phyloP scores from a whole-genome alignment of 1,140 invertebrate species.

The Zaprionus gabonicus region DNA sequence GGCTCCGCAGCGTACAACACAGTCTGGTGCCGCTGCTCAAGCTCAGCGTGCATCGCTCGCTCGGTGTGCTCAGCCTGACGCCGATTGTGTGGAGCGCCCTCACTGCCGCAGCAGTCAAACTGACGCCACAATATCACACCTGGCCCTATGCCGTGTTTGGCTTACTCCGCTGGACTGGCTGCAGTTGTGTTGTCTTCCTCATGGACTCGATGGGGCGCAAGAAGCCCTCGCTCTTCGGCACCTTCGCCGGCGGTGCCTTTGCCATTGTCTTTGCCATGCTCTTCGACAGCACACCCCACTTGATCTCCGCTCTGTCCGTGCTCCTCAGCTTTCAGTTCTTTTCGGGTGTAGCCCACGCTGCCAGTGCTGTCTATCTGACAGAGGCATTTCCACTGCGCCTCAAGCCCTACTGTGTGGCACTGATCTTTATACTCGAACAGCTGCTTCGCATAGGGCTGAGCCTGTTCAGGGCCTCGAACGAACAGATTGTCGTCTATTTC shows the following conservation, averaged over 20 bases:
- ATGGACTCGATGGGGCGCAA: conserved; percentile 72
- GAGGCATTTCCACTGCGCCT: conserved; percentile 71
- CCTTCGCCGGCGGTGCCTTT: conserved; percentile 57
- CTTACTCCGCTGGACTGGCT: conserved; percentile 53
- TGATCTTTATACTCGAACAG: conserved; percentile 57
- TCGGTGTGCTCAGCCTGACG: conserved; percentile 59
- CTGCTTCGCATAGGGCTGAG: conserved; percentile 54
- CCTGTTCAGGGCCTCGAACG: conserved; percentile 14
- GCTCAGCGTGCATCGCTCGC: conserved; percentile 48
- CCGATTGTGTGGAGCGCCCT: conserved; percentile 52
- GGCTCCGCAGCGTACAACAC: conserved; percentile 16
- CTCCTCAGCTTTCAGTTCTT: conserved; percentile 65
- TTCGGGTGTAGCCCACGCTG: conserved; percentile 52
- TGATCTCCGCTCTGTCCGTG: conserved; percentile 54
- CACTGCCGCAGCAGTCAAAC: conserved; percentile 21
- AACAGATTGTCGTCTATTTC: conserved; percentile 51
- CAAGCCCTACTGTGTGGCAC: conserved; percentile 66
- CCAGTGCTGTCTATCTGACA: conserved; percentile 69
- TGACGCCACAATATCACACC: conserved; percentile 44
- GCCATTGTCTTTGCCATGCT: conserved; percentile 61
- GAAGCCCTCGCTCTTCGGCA: conserved; percentile 60
- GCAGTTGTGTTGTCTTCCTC: conserved; percentile 46
- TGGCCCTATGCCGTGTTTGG: conserved; percentile 71
- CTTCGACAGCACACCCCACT: conserved; percentile 30
- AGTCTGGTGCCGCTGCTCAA: conserved; percentile 62